These are phyloP conservation scores for Sarcophaga rosellei DNA, from an alignment of 2,888 invertebrate species.

Conservation along the genomic window DNA sequence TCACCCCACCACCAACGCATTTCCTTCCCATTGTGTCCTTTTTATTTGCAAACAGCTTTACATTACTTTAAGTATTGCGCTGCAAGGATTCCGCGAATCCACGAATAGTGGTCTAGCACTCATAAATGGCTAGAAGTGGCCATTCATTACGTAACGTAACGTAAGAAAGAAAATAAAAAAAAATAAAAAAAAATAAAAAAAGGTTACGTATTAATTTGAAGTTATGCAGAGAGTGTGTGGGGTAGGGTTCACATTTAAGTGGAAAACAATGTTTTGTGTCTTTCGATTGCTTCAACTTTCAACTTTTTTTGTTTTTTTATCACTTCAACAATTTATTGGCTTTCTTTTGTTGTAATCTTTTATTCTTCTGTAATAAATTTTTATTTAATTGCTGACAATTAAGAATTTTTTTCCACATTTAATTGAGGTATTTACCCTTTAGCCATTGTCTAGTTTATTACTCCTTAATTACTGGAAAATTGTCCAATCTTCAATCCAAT, in stretches of 20 bases:
- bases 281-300: constrained; percentile 12
- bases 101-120: neutral
- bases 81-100: neutral
- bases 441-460: neutral
- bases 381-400: constrained; percentile 26
- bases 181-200: constrained; percentile 15
- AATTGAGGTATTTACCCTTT: neutral
- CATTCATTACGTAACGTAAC: too few relatives aligned
- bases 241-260: constrained; percentile 10
- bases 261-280: constrained; percentile 29
- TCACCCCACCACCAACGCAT: neutral
- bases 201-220: constrained; percentile 42
- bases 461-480: neutral
- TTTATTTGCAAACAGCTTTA: neutral
- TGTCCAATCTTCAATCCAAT: neutral
- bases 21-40: neutral
- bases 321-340: neutral
- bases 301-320: neutral
- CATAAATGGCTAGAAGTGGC: too few relatives aligned
- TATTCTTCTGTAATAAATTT: constrained; percentile 12
- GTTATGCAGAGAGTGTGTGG: constrained; percentile 17
- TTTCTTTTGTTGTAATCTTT: neutral
- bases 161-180: too few relatives aligned
- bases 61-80: neutral
- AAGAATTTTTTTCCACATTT: neutral